Evolutionary conservation across 2,113 vertebrate genomes (phyloP).

Genomic region (Albula glossodonta): DNA sequence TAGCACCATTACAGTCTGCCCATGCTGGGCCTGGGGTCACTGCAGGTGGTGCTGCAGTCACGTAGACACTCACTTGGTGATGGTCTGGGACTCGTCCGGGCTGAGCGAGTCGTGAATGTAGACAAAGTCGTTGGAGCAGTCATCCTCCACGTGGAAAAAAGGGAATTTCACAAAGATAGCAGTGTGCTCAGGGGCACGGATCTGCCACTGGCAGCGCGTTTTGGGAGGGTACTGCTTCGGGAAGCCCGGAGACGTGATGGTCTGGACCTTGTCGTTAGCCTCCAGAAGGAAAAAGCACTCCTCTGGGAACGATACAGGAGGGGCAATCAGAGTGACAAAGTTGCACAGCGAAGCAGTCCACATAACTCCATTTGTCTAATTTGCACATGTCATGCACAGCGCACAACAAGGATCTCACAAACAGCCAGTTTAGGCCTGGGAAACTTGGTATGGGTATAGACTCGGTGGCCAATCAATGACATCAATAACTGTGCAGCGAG

Average conservation of each 20-base stretch:
- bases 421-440: too few species aligned
- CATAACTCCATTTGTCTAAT: background rate
- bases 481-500: too few species aligned
- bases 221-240: slow-evolving; percentile 49
- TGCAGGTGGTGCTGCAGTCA: too few species aligned
- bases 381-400: slow-evolving; percentile 12
- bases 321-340: background rate
- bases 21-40: too few species aligned
- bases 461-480: too few species aligned
- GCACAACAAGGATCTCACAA: too few species aligned
- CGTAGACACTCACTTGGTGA: slow-evolving; percentile 69
- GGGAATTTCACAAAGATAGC: slow-evolving; percentile 61
- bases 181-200: slow-evolving; percentile 50
- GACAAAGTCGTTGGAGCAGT: slow-evolving; percentile 70
- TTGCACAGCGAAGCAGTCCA: background rate
- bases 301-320: slow-evolving; percentile 39
- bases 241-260: slow-evolving; percentile 62
- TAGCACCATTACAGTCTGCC: too few species aligned
- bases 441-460: too few species aligned
- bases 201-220: slow-evolving; percentile 75
- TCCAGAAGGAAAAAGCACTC: slow-evolving; percentile 61
- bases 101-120: slow-evolving; percentile 72
- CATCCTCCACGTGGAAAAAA: slow-evolving; percentile 70
- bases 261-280: slow-evolving; percentile 31
- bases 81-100: slow-evolving; percentile 62